Percentiles rank a stretch among this genome's conserved stretches.
These are phyloP conservation scores for Patella caerulea DNA, from an alignment of 2,888 invertebrate genomes.

Conservation along the genomic window DNA sequence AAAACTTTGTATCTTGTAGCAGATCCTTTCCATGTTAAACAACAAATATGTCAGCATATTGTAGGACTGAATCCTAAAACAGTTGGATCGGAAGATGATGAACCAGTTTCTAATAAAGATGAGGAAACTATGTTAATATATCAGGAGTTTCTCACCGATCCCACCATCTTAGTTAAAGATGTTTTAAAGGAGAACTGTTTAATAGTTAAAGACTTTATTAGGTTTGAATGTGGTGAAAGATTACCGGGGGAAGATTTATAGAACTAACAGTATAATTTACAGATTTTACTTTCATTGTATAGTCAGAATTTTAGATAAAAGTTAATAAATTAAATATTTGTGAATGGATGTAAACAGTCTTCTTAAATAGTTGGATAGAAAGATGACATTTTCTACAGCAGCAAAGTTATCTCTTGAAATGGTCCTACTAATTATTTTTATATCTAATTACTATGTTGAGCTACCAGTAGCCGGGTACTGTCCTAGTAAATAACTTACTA, in stretches of 20 bases:
- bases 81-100: conserved; percentile 47
- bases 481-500: no score
- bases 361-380: no score
- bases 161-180: conserved; percentile 82
- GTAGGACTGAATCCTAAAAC: conserved; percentile 76
- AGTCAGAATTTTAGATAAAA: no score
- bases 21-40: conserved; percentile 45
- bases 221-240: conserved; percentile 87
- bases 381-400: no score
- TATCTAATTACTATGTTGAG: no score
- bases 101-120: conserved; percentile 28
- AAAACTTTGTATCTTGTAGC: neutral
- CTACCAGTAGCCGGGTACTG: no score
- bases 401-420: no score
- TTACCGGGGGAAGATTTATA: conserved; percentile 39
- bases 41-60: conserved; percentile 91
- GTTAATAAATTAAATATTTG: no score
- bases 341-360: no score
- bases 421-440: no score
- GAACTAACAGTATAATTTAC: no score
- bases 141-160: conserved; percentile 90
- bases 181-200: conserved; percentile 76
- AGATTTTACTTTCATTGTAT: no score
- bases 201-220: conserved; percentile 83
- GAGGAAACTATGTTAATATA: conserved; percentile 83